A percentile compares a stretch with the other conserved stretches of the same genome.
These are phyloP conservation scores for Dynastes hyllus DNA, from an alignment of 2,888 invertebrate genomes.

Conservation along the genomic window DNA sequence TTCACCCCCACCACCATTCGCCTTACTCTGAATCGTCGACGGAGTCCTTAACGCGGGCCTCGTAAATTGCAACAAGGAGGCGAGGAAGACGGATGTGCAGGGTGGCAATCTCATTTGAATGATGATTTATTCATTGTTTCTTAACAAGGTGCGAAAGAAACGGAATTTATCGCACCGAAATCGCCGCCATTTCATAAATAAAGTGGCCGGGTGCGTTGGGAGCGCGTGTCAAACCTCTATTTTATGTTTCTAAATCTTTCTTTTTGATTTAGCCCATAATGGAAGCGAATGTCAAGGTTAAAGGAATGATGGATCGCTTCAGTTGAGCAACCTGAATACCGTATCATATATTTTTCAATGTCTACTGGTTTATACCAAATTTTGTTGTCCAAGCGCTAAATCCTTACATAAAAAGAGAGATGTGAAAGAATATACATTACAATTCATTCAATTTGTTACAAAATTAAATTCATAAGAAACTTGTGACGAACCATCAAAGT, in stretches of 20 bases:
- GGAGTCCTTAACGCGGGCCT: conserved; percentile 29
- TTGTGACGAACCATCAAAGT: too few relatives aligned
- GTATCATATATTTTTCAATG: too few relatives aligned
- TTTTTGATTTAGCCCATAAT: neutral
- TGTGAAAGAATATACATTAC: too few relatives aligned
- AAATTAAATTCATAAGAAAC: too few relatives aligned
- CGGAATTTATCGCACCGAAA: conserved; percentile 36
- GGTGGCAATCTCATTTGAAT: conserved; percentile 47
- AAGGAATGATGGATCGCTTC: too few relatives aligned
- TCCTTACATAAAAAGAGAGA: too few relatives aligned
- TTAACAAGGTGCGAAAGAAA: conserved; percentile 47
- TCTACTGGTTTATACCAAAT: too few relatives aligned
- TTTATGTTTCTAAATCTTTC: conserved; percentile 12
- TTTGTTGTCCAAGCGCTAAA: too few relatives aligned
- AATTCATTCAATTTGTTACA: too few relatives aligned
- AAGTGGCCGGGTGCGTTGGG: conserved; percentile 6
- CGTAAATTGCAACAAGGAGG: conserved; percentile 32
- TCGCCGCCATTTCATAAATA: conserved; percentile 39
- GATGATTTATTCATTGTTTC: conserved; percentile 47
- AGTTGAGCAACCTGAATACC: too few relatives aligned
- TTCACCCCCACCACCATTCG: neutral
- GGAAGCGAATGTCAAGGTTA: conserved; percentile 1
- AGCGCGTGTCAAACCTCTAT: conserved; percentile 20
- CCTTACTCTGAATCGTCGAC: conserved; percentile 17
- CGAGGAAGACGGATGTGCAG: conserved; percentile 30